Base-by-base conservation (phyloP, 2,113 vertebrate species). In the Grus americana region DNA sequence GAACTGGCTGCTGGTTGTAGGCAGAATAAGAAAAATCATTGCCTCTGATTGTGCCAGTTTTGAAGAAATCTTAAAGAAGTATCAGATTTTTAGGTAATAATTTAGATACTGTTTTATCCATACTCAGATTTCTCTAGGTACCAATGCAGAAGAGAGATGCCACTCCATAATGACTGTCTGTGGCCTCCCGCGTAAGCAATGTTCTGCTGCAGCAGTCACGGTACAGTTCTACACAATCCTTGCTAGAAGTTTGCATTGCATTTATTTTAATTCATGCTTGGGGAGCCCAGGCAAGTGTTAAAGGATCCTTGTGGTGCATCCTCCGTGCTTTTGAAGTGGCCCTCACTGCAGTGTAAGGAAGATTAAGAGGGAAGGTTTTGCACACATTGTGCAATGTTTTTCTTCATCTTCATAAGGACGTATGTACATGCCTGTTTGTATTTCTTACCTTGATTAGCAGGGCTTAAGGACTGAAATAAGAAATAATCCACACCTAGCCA, bases 161-260 rank as follows among this genome's bases (percentile, higher is more conserved):
- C 22, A 26, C 2, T 71, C 47, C 8, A 3, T 10, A 19, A 24
- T 7, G n/a, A 11, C 19, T 13, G 12, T 13, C 1, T 1, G 6
- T 27, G 87, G 54, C 15, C 20, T 65, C 72, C 12, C 1, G 1
- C 21, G 30, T 21, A 26, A 72, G 58, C 71, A 68, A 13, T 32
- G 9, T 32, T 55, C 40, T 59, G 10, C 66, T 61, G 52, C 70
- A 66, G 74, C 20, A 26, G n/a, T 32, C 24, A 19, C 0, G 1
- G 16, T 27, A 32, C 5, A 20, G 21, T 27, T 17, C 5, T n/a
- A 50, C 27, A 20, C 8, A 46, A 8, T 13, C 40, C 71, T 57
- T 73, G 46, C 58, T 62, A 57, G 24, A 47, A 42, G 32, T 36
- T 80, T 57, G 70, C 36, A 6, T 3, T 27, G 24, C n/a, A 78